Base-by-base conservation (phyloP, 2,888 invertebrate species). In the Cyaniris semiargus region DNA sequence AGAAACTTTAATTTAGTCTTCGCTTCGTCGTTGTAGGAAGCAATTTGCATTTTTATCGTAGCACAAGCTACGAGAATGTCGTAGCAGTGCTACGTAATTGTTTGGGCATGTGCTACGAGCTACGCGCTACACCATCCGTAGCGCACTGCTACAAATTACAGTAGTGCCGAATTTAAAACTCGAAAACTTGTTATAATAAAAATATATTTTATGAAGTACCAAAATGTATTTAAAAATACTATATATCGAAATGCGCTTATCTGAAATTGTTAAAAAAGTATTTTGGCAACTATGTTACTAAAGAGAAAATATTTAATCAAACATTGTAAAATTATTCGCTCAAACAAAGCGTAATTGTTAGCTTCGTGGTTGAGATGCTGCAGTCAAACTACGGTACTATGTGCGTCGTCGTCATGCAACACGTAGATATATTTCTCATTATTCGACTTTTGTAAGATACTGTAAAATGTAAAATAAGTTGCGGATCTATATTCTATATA, bases 11-110 rank as follows among this genome's bases (percentile, higher is more conserved):
- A 23, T 60, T 60, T 21, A 3, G 23, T 60, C 60, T 60, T 60
- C 60, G 60, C 60, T 60, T 60, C 60, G 60, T 60, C 60, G 60
- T 23, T 60, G 60, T 60, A 23, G 3, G 10, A 60, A 60, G 60
- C 60, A 13, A 60, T 60, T 60, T 23, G 13, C 60, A 23, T 60
- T 60, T 60, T 60, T 60, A 23, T 23, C 60, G 60, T 60, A 60
- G 60, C 23, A 21, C 10, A 8, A 21, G 13, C 60, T 60, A 23
- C 60, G 23, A 10, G 60, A 23, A 4, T 10, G 21, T 60, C 23
- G 60, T 60, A 60, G 23, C 23, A 23, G 13, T 60, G 60, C 60
- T 60, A 60, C 60, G 60, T 8, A 58, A 58, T 10, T 8, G 48
- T 15, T 53, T 53, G 53, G 60, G 23, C 23, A 23, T 4, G 23